phyloP scores from a whole-genome alignment of 2,888 invertebrate genomes.

The Glyphotaelius pellucidus region DNA sequence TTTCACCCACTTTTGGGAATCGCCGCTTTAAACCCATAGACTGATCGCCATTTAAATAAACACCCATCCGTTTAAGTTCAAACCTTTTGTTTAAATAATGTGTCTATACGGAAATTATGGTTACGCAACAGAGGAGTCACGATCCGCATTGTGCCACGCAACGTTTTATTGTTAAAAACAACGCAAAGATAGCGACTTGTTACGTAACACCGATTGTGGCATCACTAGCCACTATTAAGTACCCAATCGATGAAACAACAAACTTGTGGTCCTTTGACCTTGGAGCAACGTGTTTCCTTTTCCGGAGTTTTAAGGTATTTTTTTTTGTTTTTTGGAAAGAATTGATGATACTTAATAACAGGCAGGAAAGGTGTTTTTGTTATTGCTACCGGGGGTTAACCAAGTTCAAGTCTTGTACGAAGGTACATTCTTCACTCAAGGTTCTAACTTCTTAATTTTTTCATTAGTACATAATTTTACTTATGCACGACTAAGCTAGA shows the following conservation, averaged over 20 bases:
- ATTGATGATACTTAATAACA: background rate
- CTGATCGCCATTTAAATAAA: conserved; percentile 2
- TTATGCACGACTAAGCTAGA: background rate
- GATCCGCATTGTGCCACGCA: background rate
- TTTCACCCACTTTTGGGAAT: background rate
- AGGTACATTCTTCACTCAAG: background rate
- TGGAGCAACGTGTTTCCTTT: background rate
- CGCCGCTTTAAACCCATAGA: background rate
- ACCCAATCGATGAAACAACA: background rate
- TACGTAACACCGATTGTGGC: background rate
- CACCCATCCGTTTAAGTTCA: background rate
- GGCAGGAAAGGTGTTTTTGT: background rate
- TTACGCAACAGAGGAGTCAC: background rate
- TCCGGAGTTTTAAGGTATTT: background rate
- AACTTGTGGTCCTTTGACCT: background rate
- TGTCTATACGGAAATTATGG: background rate
- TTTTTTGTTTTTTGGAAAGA: background rate
- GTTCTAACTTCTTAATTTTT: background rate
- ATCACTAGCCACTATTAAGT: background rate
- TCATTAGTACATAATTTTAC: background rate
- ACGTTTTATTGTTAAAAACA: background rate
- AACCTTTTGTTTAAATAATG: conserved; percentile 2
- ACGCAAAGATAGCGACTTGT: background rate
- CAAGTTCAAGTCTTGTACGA: too few relatives aligned
- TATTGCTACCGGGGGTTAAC: background rate